Evolutionary conservation across 2,888 invertebrate species (phyloP).

Genomic region (Volucella zonaria): DNA sequence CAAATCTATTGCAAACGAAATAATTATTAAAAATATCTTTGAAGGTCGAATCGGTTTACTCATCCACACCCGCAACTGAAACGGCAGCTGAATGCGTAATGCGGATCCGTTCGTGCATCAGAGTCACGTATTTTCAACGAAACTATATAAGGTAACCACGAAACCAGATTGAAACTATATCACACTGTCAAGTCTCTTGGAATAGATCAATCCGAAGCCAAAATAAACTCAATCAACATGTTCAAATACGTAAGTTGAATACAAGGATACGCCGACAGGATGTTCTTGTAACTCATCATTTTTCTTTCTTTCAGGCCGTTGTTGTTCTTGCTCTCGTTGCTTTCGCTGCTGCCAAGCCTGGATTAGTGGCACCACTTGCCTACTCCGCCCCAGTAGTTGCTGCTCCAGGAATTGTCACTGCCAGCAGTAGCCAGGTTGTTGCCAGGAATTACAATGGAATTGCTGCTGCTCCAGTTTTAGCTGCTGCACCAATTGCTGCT

Average conservation of each 20-base stretch:
- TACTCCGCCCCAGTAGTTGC: constrained; percentile 59
- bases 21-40: too few species aligned
- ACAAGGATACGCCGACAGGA: background rate
- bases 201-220: too few species aligned
- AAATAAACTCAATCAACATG: constrained; percentile 21
- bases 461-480: constrained; percentile 83
- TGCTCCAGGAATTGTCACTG: constrained; percentile 75
- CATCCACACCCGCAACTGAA: too few species aligned
- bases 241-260: constrained; percentile 41
- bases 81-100: too few species aligned
- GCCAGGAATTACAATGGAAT: constrained; percentile 78
- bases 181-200: too few species aligned
- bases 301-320: constrained; percentile 18
- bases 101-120: too few species aligned
- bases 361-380: constrained; percentile 75
- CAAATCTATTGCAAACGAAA: too few species aligned
- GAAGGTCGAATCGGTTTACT: too few species aligned
- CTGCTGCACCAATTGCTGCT: constrained; percentile 84
- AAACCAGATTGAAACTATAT: too few species aligned
- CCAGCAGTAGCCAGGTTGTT: constrained; percentile 79
- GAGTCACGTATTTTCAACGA: too few species aligned
- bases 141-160: too few species aligned
- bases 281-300: background rate
- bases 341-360: constrained; percentile 62
- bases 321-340: constrained; percentile 60